phyloP scores from a whole-genome alignment of 2,888 invertebrate genomes.

The Emmelina monodactyla region DNA sequence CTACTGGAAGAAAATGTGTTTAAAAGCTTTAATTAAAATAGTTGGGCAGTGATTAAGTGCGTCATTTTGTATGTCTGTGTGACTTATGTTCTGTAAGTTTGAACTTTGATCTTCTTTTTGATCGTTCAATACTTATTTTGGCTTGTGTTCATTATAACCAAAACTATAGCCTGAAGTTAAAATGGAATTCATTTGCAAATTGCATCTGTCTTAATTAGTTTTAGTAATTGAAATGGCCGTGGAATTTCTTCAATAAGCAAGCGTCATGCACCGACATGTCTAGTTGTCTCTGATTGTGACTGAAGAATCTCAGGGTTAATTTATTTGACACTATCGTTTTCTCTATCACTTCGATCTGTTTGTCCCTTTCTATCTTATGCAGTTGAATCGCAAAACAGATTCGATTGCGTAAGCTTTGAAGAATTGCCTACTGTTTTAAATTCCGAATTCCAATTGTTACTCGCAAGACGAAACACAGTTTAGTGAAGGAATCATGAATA shows the following conservation, averaged over 20 bases:
- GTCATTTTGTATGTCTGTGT: conserved; percentile 19
- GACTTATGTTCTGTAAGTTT: too few relatives aligned
- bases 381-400: conserved; percentile 27
- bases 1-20: background rate
- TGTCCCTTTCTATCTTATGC: conserved; percentile 18
- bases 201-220: too few relatives aligned
- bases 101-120: too few relatives aligned
- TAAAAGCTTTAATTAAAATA: conserved; percentile 36
- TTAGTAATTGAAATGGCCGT: conserved; percentile 19
- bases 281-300: conserved; percentile 59
- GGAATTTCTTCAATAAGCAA: conserved; percentile 40
- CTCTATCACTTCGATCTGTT: conserved; percentile 20
- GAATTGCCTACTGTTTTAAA: too few relatives aligned
- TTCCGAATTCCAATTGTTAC: too few relatives aligned
- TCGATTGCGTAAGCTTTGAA: conserved; percentile 23
- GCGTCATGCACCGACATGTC: conserved; percentile 39
- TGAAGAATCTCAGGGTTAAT: conserved; percentile 50
- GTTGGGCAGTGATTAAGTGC: conserved; percentile 26
- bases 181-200: too few relatives aligned
- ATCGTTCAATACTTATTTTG: too few relatives aligned
- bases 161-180: too few relatives aligned
- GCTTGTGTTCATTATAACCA: too few relatives aligned
- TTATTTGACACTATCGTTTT: conserved; percentile 40
- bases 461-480: background rate
- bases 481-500: conserved; percentile 8